Evolutionary conservation across 2,113 vertebrate species (phyloP), one percentile per base, ranked within the genome.

Genomic region (Elephas maximus): DNA sequence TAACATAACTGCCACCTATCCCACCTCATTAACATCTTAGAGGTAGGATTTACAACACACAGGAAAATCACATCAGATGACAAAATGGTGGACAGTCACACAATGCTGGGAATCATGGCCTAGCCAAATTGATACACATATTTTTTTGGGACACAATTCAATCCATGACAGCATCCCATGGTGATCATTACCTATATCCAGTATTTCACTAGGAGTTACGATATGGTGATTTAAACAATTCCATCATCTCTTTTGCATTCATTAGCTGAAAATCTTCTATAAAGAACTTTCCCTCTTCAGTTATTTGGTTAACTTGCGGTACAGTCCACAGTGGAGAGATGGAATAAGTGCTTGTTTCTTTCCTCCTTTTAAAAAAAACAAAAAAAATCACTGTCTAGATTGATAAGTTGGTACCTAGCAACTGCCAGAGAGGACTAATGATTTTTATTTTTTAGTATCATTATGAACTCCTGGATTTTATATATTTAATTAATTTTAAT

Each of bases 301-400:
- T 81, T 96, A 51, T 57, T 95, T 89, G 51, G n/a, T 85, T 97
- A 76, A 73, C 86, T 81, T 79, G 88, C 95, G 37, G 6, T 37
- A 33, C 11, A 48, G 14, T 48, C 60, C 17, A 33, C 48, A 28
- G 5, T 62, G 65, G 62, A 86, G 18, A 77, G 81, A 65, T 8
- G 77, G 23, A 65, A 21, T 67, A 90, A 94, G 14, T 91, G 57
- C 81, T 92, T 91, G 57, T 77, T 92, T 92, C 14, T 88, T 85
- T 80, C 30, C 7, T 28, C 17, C 67, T 90, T 48, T 51, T 6
- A 48, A 48, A 48, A 48, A 48, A 48, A 48, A 48, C 67, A 48
- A n/a, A 37, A 18, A 63, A 65, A 67, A 57, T 44, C 48, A 71
- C 2, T 45, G 88, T 96, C 69, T 88, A 81, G 33, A 88, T 65